Evolutionary conservation across 1,140 invertebrate genomes (phyloP).

Genomic region (Drosophila chauvacae): DNA sequence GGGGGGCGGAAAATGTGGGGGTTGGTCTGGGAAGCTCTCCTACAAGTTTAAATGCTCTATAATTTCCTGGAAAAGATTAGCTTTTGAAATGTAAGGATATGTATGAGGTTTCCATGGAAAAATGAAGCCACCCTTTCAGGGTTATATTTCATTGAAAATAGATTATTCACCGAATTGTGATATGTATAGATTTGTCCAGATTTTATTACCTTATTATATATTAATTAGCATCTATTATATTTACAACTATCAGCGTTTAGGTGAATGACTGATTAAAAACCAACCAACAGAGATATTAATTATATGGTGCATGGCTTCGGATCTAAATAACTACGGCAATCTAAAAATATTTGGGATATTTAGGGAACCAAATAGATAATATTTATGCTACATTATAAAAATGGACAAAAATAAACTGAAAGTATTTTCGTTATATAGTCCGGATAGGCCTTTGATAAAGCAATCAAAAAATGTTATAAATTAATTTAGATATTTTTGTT

Average conservation of each 20-base stretch:
- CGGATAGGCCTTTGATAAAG: not conserved
- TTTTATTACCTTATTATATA: not conserved
- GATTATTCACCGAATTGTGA: not conserved
- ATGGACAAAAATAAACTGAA: not conserved
- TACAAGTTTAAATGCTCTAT: slow-evolving; percentile 15
- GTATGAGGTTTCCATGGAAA: not conserved
- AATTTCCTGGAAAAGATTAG: slow-evolving; percentile 3
- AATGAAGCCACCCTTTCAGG: too few species aligned
- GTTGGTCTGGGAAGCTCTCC: not conserved
- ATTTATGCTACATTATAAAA: slow-evolving; percentile 3
- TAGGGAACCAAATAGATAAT: not conserved
- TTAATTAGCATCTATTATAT: not conserved
- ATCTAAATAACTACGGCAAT: not conserved
- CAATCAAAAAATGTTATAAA: not conserved
- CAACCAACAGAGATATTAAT: not conserved
- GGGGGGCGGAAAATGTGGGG: not conserved
- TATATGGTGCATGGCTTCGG: not conserved
- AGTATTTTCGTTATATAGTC: not conserved
- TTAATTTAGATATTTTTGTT: not conserved
- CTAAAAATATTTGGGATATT: not conserved
- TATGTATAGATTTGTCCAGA: not conserved
- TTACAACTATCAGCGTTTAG: too few species aligned
- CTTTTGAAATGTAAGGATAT: not conserved
- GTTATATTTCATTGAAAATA: not conserved
- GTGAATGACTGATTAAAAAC: slow-evolving; percentile 1